Conservation (phyloP, 64 coral and sea anemone genomes). For the Dendrophyllia cribrosa region DNA sequence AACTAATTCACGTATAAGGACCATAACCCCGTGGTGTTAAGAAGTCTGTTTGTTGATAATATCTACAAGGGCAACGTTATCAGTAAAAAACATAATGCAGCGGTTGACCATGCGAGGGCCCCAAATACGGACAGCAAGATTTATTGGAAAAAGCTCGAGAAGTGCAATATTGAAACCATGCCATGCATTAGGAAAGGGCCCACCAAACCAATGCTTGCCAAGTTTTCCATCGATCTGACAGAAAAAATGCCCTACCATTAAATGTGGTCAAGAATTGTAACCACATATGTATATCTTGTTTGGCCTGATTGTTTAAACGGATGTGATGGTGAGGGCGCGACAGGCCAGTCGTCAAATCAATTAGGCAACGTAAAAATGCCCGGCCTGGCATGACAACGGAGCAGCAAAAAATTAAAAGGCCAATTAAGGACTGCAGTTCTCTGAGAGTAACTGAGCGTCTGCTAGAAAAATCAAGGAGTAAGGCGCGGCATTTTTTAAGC, state of each 20-base stretch:
- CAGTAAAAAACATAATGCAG: background rate
- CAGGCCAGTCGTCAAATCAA: no score
- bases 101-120: background rate
- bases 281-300: background rate
- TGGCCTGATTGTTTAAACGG: background rate
- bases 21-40: background rate
- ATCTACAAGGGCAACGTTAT: background rate
- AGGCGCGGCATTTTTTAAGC: no score
- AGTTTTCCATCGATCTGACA: background rate
- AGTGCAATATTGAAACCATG: background rate
- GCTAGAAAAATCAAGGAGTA: no score
- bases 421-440: no score
- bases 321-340: no score
- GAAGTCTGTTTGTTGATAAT: background rate
- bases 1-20: background rate
- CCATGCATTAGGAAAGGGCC: background rate
- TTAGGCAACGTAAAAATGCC: no score
- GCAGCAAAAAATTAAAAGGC: no score
- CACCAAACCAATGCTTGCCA: conserved; percentile 28
- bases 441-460: no score
- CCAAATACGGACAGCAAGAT: background rate
- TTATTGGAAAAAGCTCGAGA: background rate
- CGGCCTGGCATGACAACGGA: no score
- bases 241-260: conserved; percentile 25
- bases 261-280: background rate